A percentile compares a stretch with the other conserved stretches of the same genome.
phyloP scores from a whole-genome alignment of 2,888 invertebrate species.

The Busseola fusca region DNA sequence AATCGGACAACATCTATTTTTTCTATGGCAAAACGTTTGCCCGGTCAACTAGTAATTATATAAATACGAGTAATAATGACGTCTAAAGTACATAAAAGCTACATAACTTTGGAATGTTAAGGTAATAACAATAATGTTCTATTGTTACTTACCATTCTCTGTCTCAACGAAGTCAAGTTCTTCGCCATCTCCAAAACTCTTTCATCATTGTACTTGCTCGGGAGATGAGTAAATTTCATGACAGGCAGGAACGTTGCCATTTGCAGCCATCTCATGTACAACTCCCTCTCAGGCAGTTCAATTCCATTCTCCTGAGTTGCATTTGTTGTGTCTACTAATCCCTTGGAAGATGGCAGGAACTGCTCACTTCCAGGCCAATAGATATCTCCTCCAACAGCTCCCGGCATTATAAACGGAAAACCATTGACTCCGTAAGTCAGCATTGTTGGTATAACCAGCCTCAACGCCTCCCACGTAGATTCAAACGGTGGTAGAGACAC shows the following conservation, averaged over 20 bases:
- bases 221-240: constrained; percentile 96
- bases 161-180: constrained; percentile 92
- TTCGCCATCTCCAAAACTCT: constrained; percentile 93
- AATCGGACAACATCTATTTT: too few relatives aligned
- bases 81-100: neutral
- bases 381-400: constrained; percentile 97
- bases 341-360: constrained; percentile 87
- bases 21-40: too few relatives aligned
- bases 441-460: constrained; percentile 95
- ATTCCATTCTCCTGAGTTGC: constrained; percentile 81
- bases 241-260: constrained; percentile 97
- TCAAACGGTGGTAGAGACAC: constrained; percentile 95
- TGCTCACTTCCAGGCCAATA: constrained; percentile 90
- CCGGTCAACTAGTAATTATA: too few relatives aligned
- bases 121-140: neutral
- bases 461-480: constrained; percentile 96
- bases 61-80: too few relatives aligned
- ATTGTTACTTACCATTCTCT: constrained; percentile 89
- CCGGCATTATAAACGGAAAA: constrained; percentile 97
- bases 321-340: constrained; percentile 74
- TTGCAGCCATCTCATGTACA: constrained; percentile 97
- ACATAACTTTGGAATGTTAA: neutral
- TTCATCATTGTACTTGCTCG: constrained; percentile 95
- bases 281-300: constrained; percentile 92
- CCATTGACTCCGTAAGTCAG: constrained; percentile 96